phyloP scores from a whole-genome alignment of 2,888 invertebrate species.

The Heliothis peltigera region DNA sequence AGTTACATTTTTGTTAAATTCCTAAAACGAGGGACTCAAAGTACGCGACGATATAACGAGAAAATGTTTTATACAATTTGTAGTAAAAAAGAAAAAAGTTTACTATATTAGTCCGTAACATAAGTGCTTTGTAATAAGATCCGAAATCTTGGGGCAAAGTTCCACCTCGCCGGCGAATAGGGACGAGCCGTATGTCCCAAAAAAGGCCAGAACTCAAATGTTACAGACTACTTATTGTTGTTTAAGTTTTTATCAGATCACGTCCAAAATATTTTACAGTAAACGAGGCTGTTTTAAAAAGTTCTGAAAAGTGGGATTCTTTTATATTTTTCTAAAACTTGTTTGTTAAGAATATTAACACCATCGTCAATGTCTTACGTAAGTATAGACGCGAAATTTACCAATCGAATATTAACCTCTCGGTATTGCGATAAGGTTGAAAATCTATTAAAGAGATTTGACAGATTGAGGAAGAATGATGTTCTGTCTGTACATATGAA shows the following conservation, averaged over 20 bases:
- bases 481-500: no score
- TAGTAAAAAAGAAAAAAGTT: slow-evolving; percentile 42
- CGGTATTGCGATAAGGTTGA: no score
- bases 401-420: no score
- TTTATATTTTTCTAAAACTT: not conserved
- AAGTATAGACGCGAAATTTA: no score
- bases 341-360: no score
- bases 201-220: slow-evolving; percentile 59
- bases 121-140: slow-evolving; percentile 61
- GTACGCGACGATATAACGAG: slow-evolving; percentile 16
- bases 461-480: no score
- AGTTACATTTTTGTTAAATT: slow-evolving; percentile 11
- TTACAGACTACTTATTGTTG: slow-evolving; percentile 49
- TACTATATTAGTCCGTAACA: slow-evolving; percentile 48
- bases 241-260: slow-evolving; percentile 43
- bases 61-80: slow-evolving; percentile 29
- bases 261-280: slow-evolving; percentile 8
- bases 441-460: no score
- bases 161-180: slow-evolving; percentile 48
- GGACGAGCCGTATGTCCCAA: slow-evolving; percentile 58
- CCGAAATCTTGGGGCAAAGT: slow-evolving; percentile 57
- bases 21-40: slow-evolving; percentile 23
- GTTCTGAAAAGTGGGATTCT: not conserved
- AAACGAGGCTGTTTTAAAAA: not conserved
- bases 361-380: no score